Evolutionary conservation across 2,113 vertebrate species (phyloP), one percentile per base, ranked within the genome.

Genomic region (Sander lucioperca): DNA sequence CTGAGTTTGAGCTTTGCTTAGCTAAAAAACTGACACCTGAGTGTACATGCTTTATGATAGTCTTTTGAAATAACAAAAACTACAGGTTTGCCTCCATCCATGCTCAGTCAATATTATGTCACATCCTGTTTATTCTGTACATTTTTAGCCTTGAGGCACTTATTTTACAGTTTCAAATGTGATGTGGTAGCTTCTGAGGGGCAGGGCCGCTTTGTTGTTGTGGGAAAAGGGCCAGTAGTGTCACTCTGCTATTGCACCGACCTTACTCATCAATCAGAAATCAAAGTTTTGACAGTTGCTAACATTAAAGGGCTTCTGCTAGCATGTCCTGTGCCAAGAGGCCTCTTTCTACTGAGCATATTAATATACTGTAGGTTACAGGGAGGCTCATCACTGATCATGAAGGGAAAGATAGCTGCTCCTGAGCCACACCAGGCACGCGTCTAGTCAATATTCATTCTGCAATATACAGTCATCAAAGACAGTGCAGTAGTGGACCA

Each of bases 231-330:
- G 79, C 19, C 36, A 27, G 72, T 75, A n/a, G 78, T 80, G 86
- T 87, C 45, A 27, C 69, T 58, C 61, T 47, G 87, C 80, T 91
- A 80, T 93, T 92, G 87, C 88, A 83, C 86, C 63, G 56, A 90
- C 86, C 77, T 91, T 90, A 80, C 93, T 92, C 93, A 93, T 93
- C 91, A 87, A 86, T 93, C 90, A 89, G 78, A 93, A 90, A 92
- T 93, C 90, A 93, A 91, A 92, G 88, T 79, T 88, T 82, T 79
- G 90, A 85, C 86, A 88, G 86, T 88, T 77, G 76, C 50, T 62
- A 81, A 89, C 87, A 90, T 93, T 91, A 94, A 94, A 93, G 91
- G 51, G 79, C 56, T 86, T 83, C 82, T 87, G 78, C 83, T 88
- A 88, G 82, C 13, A 36, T 65, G 84, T 86, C 89, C 84, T 80